Evolutionary conservation across 2,888 invertebrate species (phyloP), one percentile per base, ranked within the genome.

Genomic region (Sthenelais limicola): DNA sequence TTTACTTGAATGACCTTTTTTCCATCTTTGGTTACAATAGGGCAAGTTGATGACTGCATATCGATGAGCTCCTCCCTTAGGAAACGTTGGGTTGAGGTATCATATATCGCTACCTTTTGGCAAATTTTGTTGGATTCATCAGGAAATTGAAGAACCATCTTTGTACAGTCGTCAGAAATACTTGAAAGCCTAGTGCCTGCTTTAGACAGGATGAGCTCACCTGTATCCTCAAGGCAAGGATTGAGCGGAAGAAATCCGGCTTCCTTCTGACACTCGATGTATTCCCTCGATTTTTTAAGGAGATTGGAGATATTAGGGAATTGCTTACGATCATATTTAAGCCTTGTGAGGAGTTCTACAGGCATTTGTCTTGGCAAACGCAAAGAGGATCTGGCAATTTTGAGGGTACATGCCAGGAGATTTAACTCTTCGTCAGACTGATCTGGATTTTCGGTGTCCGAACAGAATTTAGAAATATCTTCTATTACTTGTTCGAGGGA

Each of bases 371-470:
- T 1, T 7, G 30, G 1, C 1, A n/a, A 15, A 7, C 32, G 47
- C 48, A 67, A 30, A n/a, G 47, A 15, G 18, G 15, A 5, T 30
- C 30, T 43, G 1, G 48, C 48, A 2, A 30, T 35, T 51, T 68
- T 48, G 30, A 68, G 21, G 15, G 33, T 21, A 51, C 51, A 24
- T 7, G 35, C 21, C 48, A 68, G 33, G 33, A 68, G 47, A 24
- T 68, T 35, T 21, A 68, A 7, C 32, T 68, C 68, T n/a, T n/a
- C 51, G 35, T 68, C 68, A 33, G 48, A 24, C 18, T 43, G 9
- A 43, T 43, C 43, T 43, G 43, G 43, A n/a, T n/a, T n/a, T n/a
- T n/a, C n/a, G 43, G 43, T 12, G 18, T 38, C 35, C 28, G 24
- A 15, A 35, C 35, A 7, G 12, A 35, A 12, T 51, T 68, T 48